phyloP scores from a whole-genome alignment of 1,140 invertebrate genomes.

The Phocides pigmalion region DNA sequence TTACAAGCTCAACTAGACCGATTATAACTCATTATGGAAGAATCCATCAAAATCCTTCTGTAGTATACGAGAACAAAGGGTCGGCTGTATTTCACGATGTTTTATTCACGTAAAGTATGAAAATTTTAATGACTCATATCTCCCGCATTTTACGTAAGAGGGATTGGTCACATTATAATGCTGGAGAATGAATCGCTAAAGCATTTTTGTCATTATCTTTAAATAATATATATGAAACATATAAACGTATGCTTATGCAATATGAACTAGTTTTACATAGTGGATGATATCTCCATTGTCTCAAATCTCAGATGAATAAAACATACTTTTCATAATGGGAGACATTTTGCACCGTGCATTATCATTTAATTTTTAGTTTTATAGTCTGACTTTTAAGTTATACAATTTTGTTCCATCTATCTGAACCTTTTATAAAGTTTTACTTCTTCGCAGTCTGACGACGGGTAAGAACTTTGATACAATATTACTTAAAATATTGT shows the following conservation, averaged over 20 bases:
- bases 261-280: neutral
- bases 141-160: neutral
- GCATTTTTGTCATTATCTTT: conserved; percentile 1
- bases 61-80: conserved; percentile 9
- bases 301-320: too few relatives aligned
- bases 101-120: conserved; percentile 20
- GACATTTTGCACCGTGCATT: too few relatives aligned
- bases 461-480: too few relatives aligned
- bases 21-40: neutral
- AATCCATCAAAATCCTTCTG: conserved; percentile 19
- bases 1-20: too few relatives aligned
- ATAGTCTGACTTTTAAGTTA: too few relatives aligned
- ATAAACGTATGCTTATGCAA: neutral
- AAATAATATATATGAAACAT: neutral
- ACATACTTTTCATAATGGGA: too few relatives aligned
- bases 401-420: too few relatives aligned
- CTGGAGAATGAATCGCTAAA: conserved; percentile 4
- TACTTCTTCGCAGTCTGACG: too few relatives aligned
- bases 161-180: conserved; percentile 12
- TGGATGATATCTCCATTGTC: too few relatives aligned
- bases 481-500: too few relatives aligned
- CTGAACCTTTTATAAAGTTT: too few relatives aligned
- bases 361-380: too few relatives aligned
- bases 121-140: conserved; percentile 25
- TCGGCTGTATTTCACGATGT: conserved; percentile 5